Conservation (phyloP, 2,888 invertebrate genomes). For the Yponomeuta sedellus region DNA sequence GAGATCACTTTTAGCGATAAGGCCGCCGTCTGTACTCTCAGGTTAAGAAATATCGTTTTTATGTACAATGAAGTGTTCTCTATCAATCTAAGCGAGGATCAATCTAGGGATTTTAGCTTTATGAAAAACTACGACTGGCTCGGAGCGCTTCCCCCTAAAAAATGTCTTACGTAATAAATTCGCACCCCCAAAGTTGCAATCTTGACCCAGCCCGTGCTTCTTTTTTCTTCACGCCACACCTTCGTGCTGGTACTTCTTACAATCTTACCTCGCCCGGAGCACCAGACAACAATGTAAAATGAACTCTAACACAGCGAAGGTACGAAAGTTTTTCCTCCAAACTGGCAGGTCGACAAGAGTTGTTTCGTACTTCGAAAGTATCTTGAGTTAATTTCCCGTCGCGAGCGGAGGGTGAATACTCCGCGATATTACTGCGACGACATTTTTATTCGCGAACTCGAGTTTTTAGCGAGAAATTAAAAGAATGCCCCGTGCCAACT, state of each 20-base stretch:
- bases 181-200: no score
- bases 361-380: neutral
- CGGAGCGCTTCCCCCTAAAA: no score
- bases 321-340: neutral
- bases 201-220: neutral
- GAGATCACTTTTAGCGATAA: no score
- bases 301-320: neutral
- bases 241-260: neutral
- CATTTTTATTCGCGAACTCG: neutral
- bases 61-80: no score
- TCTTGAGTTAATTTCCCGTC: neutral
- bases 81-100: no score
- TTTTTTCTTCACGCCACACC: neutral
- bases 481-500: no score
- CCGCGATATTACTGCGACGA: neutral
- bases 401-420: neutral
- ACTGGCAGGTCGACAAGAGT: neutral
- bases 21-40: no score
- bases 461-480: neutral
- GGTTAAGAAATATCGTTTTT: no score
- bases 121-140: no score
- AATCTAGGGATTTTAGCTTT: no score
- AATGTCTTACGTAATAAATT: no score
- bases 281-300: neutral
- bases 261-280: slow-evolving; percentile 1